Evolutionary conservation across 30 jellyfish, hydroid and myxozoan genomes (phyloP), one percentile per base, ranked within the genome.

Genomic region (Rhopilema esculentum): DNA sequence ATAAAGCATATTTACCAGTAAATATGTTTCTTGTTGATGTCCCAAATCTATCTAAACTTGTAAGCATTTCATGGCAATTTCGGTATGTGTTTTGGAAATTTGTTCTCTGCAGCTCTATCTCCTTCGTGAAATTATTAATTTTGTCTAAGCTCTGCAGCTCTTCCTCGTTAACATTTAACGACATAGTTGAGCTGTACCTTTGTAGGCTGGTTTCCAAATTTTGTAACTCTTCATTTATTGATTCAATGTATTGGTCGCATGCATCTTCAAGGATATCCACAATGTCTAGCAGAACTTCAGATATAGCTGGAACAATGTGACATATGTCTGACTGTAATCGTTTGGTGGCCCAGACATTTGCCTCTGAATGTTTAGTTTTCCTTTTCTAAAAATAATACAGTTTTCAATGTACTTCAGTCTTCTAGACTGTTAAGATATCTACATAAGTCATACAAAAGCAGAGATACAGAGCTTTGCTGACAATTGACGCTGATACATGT

Each of bases 281-380:
- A 16, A 86, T 63, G 52, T 86, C 94, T 16, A 86, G 70, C 12
- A 86, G 72, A 0, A 86, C 87, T 62, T 86, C 94, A 15, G 94
- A 74, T 31, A 86, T 64, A 24, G 89, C 89, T 0, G 94, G 94
- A 29, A 88, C 76, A 53, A 86, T 49, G 57, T 77, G 94, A 66
- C 94, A 86, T 6, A 86, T 67, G 51, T 86, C 94, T 8, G 48
- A 49, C 61, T 77, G 79, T 20, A 86, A 48, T 66, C 89, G 57
- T 2, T 12, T 40, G 57, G 12, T 12, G 9, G 57, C 57, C 57
- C 57, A 40, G 57, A 6, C 9, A 12, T 12, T 40, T 2, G 57
- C 12, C 57, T 12, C 12, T 40, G 57, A 40, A 40, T 2, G 9
- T 6, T 40, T 40, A 40, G 57, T 2, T 12, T 40, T 40, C 9